These are phyloP conservation scores for Melanerpes formicivorus DNA, from an alignment of 2,113 vertebrate species.

Conservation along the genomic window DNA sequence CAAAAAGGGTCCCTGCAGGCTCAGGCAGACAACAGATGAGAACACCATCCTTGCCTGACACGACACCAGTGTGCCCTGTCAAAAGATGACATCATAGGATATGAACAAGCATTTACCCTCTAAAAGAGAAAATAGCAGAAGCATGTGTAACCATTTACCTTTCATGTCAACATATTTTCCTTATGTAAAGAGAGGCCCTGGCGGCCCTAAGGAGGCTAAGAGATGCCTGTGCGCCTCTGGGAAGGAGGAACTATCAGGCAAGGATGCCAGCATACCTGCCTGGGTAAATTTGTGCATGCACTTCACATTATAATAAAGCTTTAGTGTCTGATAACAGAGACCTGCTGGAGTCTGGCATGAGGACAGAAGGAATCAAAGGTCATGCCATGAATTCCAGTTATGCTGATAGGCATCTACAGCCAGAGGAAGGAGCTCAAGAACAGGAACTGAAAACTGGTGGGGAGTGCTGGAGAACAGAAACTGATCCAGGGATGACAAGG, in stretches of 20 bases:
- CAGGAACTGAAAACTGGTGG: background rate
- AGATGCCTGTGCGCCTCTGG: slow-evolving; percentile 32
- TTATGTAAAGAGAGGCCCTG: slow-evolving; percentile 49
- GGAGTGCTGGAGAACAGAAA: slow-evolving; percentile 12
- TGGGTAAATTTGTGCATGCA: slow-evolving; percentile 70
- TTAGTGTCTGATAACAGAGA: slow-evolving; percentile 66
- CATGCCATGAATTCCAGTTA: slow-evolving; percentile 71
- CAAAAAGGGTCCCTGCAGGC: background rate
- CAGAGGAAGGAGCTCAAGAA: slow-evolving; percentile 56
- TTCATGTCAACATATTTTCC: slow-evolving; percentile 54
- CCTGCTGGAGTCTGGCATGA: slow-evolving; percentile 67
- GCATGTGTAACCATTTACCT: slow-evolving; percentile 26
- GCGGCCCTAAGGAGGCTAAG: slow-evolving; percentile 56
- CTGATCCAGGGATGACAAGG: background rate
- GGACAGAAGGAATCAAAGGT: slow-evolving; percentile 66
- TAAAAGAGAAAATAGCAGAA: slow-evolving; percentile 38
- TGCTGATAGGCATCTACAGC: slow-evolving; percentile 65
- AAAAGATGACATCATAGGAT: slow-evolving; percentile 40
- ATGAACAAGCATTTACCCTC: background rate
- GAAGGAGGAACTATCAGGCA: slow-evolving; percentile 46
- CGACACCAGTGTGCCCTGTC: background rate
- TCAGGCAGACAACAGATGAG: background rate
- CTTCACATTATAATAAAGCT: slow-evolving; percentile 57
- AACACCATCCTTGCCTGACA: background rate
- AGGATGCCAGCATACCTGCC: slow-evolving; percentile 39